These are phyloP conservation scores for Chiloscyllium punctatum DNA, from an alignment of 2,797 vertebrate species.

Conservation along the genomic window DNA sequence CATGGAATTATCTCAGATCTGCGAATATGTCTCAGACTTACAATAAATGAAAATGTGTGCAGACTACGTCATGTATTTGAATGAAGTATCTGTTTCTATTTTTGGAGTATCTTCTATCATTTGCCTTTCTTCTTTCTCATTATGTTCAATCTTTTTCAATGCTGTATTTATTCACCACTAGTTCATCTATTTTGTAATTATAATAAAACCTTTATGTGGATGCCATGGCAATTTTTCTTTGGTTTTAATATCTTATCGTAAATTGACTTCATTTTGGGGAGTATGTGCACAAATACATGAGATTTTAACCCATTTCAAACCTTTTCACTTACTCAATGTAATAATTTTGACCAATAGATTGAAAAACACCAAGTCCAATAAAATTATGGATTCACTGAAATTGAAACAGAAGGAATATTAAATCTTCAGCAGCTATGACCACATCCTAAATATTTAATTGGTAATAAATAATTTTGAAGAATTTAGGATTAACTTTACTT, in stretches of 20 bases:
- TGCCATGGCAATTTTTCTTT: neutral
- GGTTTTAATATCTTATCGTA: neutral
- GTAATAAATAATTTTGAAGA: neutral
- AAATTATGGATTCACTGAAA: neutral
- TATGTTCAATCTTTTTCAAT: neutral
- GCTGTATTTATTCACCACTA: neutral
- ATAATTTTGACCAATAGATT: neutral
- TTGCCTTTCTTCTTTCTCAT: neutral
- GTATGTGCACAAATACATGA: neutral
- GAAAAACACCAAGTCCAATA: neutral
- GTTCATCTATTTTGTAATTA: constrained; percentile 7
- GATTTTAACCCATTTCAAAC: neutral
- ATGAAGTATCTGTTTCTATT: constrained; percentile 7
- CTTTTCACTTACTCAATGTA: neutral
- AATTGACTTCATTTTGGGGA: neutral
- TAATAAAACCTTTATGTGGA: neutral
- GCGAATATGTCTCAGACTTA: neutral
- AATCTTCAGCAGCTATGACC: neutral
- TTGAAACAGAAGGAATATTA: neutral
- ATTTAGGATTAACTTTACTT: neutral
- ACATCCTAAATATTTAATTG: neutral
- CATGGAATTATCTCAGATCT: neutral
- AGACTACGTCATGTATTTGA: neutral
- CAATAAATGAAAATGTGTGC: neutral
- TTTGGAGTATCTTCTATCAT: neutral